Evolutionary conservation across 2,113 vertebrate species (phyloP), one percentile per base, ranked within the genome.

Genomic region (Macquaria ambigua): DNA sequence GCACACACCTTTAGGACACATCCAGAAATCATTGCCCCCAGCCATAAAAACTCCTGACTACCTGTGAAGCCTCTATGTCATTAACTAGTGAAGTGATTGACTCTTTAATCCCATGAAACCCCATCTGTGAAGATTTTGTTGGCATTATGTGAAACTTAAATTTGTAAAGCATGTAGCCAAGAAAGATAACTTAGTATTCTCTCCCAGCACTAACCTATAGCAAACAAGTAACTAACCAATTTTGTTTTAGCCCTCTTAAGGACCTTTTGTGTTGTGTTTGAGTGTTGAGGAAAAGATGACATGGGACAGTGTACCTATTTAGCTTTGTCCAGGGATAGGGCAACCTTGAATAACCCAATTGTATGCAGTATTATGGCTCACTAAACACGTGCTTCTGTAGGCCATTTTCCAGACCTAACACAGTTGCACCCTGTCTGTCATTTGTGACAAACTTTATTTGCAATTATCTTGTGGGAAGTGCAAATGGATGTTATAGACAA

Each of bases 401-500:
- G 18, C 5, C 6, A 7, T 69, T 52, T 77, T 71, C 25, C 53
- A 76, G n/a, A 39, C 8, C 43, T 16, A 41, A 63, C 14, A 7
- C 59, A 46, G 34, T 41, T 64, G 21, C 56, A 21, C 14, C 25
- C 4, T 31, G 5, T 34, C 77, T 64, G 58, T 55, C 18, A 74
- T 46, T 70, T n/a, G 48, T 39, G 5, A 11, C 50, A 23, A 48
- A 63, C 53, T 21, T 25, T 72, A n/a, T 18, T n/a, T 16, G 43
- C 20, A 63, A 23, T 79, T 52, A 43, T 25, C 14, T n/a, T 14
- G 39, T 77, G 43, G 41, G 20, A 34, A 56, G 48, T 75, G 64
- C 39, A 82, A 56, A 69, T 69, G 23, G n/a, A 50, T 71, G 62
- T 76, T 80, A 16, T 23, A 48, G 34, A 58, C 41, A n/a, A 4